phyloP scores from a whole-genome alignment of 1,140 invertebrate species.

The Drosophila bocki region DNA sequence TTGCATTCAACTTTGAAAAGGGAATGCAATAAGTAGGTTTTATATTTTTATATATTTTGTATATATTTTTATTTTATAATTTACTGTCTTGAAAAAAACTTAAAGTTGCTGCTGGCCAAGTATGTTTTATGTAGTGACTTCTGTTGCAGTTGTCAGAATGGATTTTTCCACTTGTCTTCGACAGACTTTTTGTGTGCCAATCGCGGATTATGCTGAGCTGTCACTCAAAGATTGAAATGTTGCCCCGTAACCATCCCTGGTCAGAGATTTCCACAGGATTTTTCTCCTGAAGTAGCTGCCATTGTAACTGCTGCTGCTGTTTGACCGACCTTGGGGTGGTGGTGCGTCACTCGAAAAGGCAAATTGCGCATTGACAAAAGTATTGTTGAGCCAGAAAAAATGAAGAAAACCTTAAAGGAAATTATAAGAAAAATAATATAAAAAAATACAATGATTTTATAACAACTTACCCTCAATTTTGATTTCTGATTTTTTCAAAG shows the following conservation, averaged over 20 bases:
- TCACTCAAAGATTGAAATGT: slow-evolving; percentile 24
- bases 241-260: neutral
- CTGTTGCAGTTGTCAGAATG: slow-evolving; percentile 65
- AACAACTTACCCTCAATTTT: neutral
- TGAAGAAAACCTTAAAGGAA: neutral
- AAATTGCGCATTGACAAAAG: slow-evolving; percentile 9
- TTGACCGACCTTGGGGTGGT: slow-evolving; percentile 16
- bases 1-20: neutral
- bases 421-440: neutral
- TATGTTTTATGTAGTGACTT: neutral
- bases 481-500: neutral
- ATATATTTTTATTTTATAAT: too few relatives aligned
- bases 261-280: slow-evolving; percentile 27
- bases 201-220: slow-evolving; percentile 46
- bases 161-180: slow-evolving; percentile 73
- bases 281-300: slow-evolving; percentile 17
- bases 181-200: slow-evolving; percentile 41
- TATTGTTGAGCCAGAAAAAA: neutral
- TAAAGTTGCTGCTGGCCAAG: slow-evolving; percentile 2
- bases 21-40: neutral
- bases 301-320: slow-evolving; percentile 11
- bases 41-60: neutral
- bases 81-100: neutral
- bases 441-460: neutral
- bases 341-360: slow-evolving; percentile 22